A percentile compares a stretch with the other conserved stretches of the same genome.
Evolutionary conservation across 2,888 invertebrate genomes (phyloP).

Genomic region (Eristalis tenax): DNA sequence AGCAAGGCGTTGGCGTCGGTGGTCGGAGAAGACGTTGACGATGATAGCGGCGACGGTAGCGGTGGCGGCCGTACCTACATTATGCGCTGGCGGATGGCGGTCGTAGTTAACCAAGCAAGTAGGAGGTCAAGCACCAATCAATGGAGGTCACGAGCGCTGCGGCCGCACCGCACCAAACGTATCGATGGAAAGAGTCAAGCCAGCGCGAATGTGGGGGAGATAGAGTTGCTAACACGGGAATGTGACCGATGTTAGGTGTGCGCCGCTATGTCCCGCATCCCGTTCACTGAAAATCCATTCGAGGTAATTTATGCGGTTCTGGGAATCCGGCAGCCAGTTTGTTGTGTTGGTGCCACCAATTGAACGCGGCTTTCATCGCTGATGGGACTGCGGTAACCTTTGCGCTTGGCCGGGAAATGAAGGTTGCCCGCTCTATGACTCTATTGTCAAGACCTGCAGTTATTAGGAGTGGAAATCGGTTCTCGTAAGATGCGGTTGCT

Average conservation of each 20-base stretch:
- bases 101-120: conserved; percentile 57
- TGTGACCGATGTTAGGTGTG: conserved; percentile 54
- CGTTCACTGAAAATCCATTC: conserved; percentile 16
- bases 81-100: conserved; percentile 51
- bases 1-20: conserved; percentile 46
- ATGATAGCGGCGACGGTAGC: neutral
- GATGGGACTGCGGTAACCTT: conserved; percentile 33
- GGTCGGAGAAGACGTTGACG: conserved; percentile 37
- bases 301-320: conserved; percentile 40
- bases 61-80: conserved; percentile 35
- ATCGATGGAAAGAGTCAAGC: conserved; percentile 49
- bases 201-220: conserved; percentile 24
- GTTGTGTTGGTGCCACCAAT: neutral
- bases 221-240: conserved; percentile 58
- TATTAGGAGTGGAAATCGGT: neutral
- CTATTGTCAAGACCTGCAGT: conserved; percentile 3
- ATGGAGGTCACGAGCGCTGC: conserved; percentile 65
- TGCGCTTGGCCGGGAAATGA: conserved; percentile 1
- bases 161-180: conserved; percentile 16
- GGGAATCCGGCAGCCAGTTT: conserved; percentile 1
- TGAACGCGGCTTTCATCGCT: conserved; percentile 15
- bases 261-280: conserved; percentile 27
- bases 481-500: neutral
- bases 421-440: conserved; percentile 1
- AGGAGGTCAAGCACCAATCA: conserved; percentile 72